Conservation (phyloP, 1,140 invertebrate genomes). For the Nebria ingens region DNA sequence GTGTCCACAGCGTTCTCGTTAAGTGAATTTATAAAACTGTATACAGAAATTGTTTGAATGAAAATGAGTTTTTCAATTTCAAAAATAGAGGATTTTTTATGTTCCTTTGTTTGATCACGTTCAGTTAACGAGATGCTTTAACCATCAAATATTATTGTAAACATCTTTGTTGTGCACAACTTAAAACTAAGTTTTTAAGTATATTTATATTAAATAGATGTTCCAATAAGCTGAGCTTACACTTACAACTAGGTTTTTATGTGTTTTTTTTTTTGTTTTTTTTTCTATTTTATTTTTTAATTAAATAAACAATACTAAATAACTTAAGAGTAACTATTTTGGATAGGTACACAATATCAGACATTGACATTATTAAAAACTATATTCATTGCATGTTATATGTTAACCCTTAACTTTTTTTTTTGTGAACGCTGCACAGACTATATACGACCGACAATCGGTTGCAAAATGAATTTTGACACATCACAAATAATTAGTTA, state of each 20-base stretch:
- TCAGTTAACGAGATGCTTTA: neutral
- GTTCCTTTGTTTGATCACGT: neutral
- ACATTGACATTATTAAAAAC: conserved; percentile 1
- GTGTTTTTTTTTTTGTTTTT: conserved; percentile 8
- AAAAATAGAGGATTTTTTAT: conserved; percentile 6
- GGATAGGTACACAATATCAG: conserved; percentile 8
- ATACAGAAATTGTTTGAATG: conserved; percentile 2
- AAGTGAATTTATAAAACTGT: neutral
- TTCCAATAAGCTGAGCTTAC: conserved; percentile 5
- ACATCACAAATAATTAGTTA: neutral
- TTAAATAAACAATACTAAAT: conserved; percentile 9
- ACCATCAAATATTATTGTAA: conserved; percentile 4
- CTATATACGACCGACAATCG: neutral
- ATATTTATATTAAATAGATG: conserved; percentile 10
- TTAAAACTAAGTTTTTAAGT: neutral
- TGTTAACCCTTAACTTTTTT: neutral
- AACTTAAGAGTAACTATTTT: conserved; percentile 7
- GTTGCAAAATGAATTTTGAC: neutral
- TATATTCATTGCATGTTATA: conserved; percentile 6
- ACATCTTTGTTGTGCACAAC: conserved; percentile 8
- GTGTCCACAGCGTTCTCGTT: neutral
- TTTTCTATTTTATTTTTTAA: conserved; percentile 1
- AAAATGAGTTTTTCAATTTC: conserved; percentile 8
- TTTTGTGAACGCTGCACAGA: conserved; percentile 6
- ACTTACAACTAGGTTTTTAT: neutral